phyloP scores from a whole-genome alignment of 92 coral and sea anemone genomes.

The Heteractis magnifica region DNA sequence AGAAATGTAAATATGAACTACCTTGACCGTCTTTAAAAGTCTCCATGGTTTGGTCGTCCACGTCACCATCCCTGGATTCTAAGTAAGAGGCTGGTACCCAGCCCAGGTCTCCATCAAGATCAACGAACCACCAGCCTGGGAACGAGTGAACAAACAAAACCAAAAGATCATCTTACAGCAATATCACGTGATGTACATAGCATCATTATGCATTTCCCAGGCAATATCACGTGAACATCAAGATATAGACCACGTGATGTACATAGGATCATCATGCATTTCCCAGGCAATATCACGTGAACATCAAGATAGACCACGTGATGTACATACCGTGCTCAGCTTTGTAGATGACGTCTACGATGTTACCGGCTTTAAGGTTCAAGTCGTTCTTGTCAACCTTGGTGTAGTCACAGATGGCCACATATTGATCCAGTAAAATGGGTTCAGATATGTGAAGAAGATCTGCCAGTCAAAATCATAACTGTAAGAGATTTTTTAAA shows the following conservation, averaged over 20 bases:
- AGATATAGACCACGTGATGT: no score
- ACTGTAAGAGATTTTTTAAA: background rate
- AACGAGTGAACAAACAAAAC: background rate
- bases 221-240: background rate
- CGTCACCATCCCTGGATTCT: constrained; percentile 81
- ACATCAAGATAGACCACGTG: background rate
- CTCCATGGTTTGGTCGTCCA: constrained; percentile 61
- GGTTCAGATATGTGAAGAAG: constrained; percentile 78
- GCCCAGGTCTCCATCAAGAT: constrained; percentile 90
- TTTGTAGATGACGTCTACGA: constrained; percentile 89
- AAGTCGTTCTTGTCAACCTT: constrained; percentile 57
- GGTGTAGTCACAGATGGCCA: constrained; percentile 77
- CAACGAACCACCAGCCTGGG: constrained; percentile 99
- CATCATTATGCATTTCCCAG: no score
- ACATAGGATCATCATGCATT: no score
- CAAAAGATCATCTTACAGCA: background rate
- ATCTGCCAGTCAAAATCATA: constrained; percentile 16
- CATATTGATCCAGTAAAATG: constrained; percentile 85
- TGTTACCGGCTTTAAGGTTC: constrained; percentile 77
- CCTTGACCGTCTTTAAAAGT: constrained; percentile 67
- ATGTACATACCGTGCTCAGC: constrained; percentile 74
- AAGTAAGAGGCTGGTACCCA: constrained; percentile 99
- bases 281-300: background rate
- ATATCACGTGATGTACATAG: background rate
- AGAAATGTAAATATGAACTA: background rate